A percentile compares a stretch with the other conserved stretches of the same genome.
Evolutionary conservation across 2,113 vertebrate species (phyloP).

Genomic region (Rhynchomys soricoides): DNA sequence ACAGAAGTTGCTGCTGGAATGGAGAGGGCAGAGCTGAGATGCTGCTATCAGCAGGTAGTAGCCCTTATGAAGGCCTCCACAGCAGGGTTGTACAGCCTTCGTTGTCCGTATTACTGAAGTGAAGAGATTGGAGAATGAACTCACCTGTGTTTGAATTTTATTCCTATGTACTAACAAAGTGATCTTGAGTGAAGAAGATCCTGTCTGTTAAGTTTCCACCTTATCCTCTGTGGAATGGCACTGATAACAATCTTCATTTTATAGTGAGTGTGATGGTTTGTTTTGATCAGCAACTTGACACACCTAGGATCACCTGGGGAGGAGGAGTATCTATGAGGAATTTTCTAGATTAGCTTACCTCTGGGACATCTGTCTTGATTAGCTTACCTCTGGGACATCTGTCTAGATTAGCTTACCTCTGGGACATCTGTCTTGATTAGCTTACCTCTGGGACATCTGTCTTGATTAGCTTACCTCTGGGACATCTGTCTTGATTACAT

Average conservation of each 20-base stretch:
- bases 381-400: background rate
- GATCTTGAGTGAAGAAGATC: background rate
- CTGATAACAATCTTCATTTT: background rate
- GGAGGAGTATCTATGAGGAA: background rate
- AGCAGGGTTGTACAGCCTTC: background rate
- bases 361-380: background rate
- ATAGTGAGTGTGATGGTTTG: background rate
- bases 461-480: background rate
- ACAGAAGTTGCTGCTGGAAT: background rate
- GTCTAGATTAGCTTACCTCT: background rate
- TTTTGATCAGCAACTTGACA: background rate
- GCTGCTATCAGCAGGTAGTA: background rate
- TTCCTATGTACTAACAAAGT: background rate
- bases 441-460: too few species aligned
- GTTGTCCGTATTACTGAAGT: accelerated
- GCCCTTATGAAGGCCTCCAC: background rate
- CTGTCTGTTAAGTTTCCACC: background rate
- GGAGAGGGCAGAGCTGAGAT: background rate
- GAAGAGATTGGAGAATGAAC: background rate
- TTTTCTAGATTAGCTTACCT: background rate
- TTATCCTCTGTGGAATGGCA: background rate
- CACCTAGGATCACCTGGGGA: too few species aligned
- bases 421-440: background rate
- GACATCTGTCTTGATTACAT: background rate
- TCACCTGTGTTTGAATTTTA: background rate